phyloP scores from a whole-genome alignment of 2,888 invertebrate species.

The Acleris holmiana region DNA sequence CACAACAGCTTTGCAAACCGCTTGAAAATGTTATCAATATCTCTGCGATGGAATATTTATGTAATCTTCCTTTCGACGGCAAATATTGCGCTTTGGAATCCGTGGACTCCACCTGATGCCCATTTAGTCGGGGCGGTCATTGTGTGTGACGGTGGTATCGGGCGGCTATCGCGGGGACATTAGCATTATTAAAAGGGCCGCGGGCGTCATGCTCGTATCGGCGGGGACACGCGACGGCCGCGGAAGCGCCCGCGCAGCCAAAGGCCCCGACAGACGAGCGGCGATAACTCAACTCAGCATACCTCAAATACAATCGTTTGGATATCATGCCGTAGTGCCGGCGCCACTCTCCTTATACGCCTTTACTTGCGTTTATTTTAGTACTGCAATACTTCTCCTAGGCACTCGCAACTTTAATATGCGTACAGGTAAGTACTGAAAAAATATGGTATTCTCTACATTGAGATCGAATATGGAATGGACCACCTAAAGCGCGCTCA shows the following conservation, averaged over 20 bases:
- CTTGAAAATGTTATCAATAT: constrained; percentile 30
- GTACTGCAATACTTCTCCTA: constrained; percentile 3
- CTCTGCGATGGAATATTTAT: constrained; percentile 28
- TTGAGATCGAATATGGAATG: background rate
- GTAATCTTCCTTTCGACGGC: constrained; percentile 56
- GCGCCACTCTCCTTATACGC: constrained; percentile 62
- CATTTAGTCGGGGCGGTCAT: constrained; percentile 69
- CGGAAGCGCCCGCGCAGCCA: constrained; percentile 71
- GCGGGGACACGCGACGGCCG: constrained; percentile 73
- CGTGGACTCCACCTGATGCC: constrained; percentile 62
- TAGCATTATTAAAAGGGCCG: constrained; percentile 82
- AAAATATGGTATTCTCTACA: background rate
- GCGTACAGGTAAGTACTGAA: background rate
- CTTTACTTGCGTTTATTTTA: constrained; percentile 39
- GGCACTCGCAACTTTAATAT: constrained; percentile 2
- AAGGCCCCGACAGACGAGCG: constrained; percentile 72
- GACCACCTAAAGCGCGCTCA: constrained; percentile 21
- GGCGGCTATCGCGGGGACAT: constrained; percentile 72
- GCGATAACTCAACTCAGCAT: constrained; percentile 78
- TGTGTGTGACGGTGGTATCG: constrained; percentile 74
- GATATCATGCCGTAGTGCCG: constrained; percentile 61
- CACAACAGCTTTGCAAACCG: constrained; percentile 16
- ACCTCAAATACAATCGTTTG: constrained; percentile 75
- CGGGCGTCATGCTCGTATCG: constrained; percentile 77
- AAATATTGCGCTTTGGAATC: constrained; percentile 63